Percentiles rank a stretch among this genome's conserved stretches.
These are phyloP conservation scores for Hippocampus mohnikei DNA, from an alignment of 2,113 vertebrate species.

Conservation along the genomic window DNA sequence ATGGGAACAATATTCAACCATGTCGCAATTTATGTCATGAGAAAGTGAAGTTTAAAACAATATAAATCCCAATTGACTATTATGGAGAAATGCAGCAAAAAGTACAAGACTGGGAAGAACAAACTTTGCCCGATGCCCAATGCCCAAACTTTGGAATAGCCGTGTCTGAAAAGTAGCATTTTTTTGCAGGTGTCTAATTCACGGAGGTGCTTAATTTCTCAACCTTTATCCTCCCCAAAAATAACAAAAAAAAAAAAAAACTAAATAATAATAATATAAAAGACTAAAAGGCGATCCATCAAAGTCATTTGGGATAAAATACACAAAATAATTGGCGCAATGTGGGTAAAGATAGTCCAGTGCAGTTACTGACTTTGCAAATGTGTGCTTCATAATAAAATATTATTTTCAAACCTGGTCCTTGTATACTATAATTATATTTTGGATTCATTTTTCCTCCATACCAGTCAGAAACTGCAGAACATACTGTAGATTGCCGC, in stretches of 20 bases:
- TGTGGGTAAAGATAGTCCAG: slow-evolving; percentile 2
- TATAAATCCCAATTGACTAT: background rate
- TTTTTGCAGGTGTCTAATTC: background rate
- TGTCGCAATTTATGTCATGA: background rate
- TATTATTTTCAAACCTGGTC: slow-evolving; percentile 16
- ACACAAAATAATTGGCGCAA: background rate
- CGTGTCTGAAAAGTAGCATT: too few species aligned
- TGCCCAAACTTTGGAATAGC: too few species aligned
- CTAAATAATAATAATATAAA: too few species aligned
- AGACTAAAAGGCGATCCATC: background rate
- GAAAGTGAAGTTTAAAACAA: background rate
- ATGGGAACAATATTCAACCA: background rate
- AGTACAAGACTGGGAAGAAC: too few species aligned
- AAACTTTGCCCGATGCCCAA: too few species aligned
- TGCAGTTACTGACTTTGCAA: slow-evolving; percentile 30
- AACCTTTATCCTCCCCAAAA: background rate
- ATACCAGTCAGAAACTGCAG: slow-evolving; percentile 37
- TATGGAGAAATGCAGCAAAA: background rate
- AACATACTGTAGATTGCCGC: background rate
- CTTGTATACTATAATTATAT: slow-evolving; percentile 41
- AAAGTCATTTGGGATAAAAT: background rate
- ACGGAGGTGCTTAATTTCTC: background rate
- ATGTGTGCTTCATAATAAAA: slow-evolving; percentile 31
- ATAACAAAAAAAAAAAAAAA: too few species aligned
- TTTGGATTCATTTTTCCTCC: slow-evolving; percentile 20